A percentile compares a stretch with the other conserved stretches of the same genome.
Evolutionary conservation across 2,113 vertebrate species (phyloP).

Genomic region (Solea solea): DNA sequence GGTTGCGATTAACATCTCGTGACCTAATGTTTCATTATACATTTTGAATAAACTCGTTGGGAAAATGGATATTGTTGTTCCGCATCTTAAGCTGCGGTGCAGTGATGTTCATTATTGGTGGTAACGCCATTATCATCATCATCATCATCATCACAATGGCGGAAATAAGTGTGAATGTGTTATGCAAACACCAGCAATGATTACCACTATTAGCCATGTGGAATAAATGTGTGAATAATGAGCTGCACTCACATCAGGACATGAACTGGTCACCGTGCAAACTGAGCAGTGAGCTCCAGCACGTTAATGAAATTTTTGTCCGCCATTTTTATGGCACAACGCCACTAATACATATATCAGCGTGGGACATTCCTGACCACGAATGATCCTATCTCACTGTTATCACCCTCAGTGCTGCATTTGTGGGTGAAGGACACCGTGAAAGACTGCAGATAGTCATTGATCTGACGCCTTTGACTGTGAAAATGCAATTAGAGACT

Average conservation of each 20-base stretch:
- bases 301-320: conserved; percentile 49
- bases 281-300: conserved; percentile 8
- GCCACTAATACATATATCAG: conserved; percentile 52
- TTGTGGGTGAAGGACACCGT: conserved; percentile 58
- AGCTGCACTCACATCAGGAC: conserved; percentile 20
- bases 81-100: conserved; percentile 14
- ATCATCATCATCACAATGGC: not conserved
- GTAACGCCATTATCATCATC: not conserved
- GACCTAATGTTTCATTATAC: conserved; percentile 46
- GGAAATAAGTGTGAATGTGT: not conserved
- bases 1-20: conserved; percentile 58
- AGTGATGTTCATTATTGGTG: not conserved
- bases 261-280: conserved; percentile 16
- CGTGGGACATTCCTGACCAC: conserved; percentile 53
- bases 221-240: conserved; percentile 46
- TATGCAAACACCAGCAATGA: not conserved
- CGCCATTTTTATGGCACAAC: conserved; percentile 36
- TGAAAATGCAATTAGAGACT: conserved; percentile 70
- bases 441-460: conserved; percentile 57
- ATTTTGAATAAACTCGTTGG: conserved; percentile 67
- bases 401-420: conserved; percentile 51
- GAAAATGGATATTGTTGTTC: conserved; percentile 44
- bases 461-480: conserved; percentile 68
- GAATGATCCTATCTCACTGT: conserved; percentile 53
- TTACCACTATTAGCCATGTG: not conserved